Conservation (phyloP, 2,113 vertebrate species). For the Mola mola region DNA sequence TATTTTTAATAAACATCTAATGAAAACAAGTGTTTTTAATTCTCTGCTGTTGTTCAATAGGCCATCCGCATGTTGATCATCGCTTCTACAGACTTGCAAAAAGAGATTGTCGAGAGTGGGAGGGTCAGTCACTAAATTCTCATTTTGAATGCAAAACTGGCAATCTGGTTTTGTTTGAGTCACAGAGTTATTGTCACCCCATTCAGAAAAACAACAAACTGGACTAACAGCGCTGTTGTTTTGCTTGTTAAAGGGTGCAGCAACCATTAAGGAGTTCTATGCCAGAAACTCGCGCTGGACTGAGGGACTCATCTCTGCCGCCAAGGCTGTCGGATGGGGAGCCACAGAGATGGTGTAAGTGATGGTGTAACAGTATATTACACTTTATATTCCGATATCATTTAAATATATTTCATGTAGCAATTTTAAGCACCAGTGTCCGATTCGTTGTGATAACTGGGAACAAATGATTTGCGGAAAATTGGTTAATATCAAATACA, state of each 20-base stretch:
- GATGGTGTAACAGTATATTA: neutral
- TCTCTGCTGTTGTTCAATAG: constrained; percentile 68
- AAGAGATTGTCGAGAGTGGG: constrained; percentile 95
- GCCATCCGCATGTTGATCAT: constrained; percentile 91
- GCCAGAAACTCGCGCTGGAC: constrained; percentile 98
- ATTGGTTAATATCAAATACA: too few relatives aligned
- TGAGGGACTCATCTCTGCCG: constrained; percentile 96
- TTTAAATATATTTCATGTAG: too few relatives aligned
- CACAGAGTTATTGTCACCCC: constrained; percentile 16
- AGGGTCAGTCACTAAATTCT: constrained; percentile 82
- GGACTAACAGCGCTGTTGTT: constrained; percentile 16
- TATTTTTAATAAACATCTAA: neutral
- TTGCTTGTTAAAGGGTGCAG: constrained; percentile 86
- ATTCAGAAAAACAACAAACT: constrained; percentile 11
- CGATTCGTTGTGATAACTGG: too few relatives aligned
- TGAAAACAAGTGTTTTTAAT: neutral
- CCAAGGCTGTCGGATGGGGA: constrained; percentile 98
- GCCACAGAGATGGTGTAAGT: constrained; percentile 97
- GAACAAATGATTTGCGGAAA: too few relatives aligned
- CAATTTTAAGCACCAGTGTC: too few relatives aligned
- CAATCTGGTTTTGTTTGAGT: constrained; percentile 6
- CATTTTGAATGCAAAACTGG: constrained; percentile 9
- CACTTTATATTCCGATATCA: too few relatives aligned
- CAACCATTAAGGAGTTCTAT: constrained; percentile 93
- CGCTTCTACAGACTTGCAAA: constrained; percentile 92